Percentiles rank a stretch among this genome's conserved stretches.
Evolutionary conservation across 2,113 vertebrate species (phyloP).

Genomic region (mouse (Mus musculus)): DNA sequence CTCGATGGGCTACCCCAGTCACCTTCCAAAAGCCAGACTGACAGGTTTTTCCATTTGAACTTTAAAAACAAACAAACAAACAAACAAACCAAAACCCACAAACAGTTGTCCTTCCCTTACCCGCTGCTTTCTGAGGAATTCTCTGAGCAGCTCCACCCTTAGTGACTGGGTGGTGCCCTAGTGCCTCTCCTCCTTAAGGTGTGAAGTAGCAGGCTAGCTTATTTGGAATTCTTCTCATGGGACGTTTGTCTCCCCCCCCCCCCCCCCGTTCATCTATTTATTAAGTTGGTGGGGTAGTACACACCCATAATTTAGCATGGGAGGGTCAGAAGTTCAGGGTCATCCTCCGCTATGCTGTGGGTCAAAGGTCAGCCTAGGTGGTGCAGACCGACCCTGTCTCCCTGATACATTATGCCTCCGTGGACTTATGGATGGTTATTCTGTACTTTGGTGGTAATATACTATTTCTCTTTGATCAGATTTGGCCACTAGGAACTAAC

Average conservation of each 20-base stretch:
- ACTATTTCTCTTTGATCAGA: slow-evolving; percentile 4
- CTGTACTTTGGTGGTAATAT: slow-evolving; percentile 32
- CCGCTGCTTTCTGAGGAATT: neutral
- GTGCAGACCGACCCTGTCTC: neutral
- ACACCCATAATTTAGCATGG: neutral
- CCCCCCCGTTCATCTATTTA: neutral
- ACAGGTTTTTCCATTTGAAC: neutral
- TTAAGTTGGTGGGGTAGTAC: neutral
- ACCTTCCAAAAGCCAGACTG: neutral
- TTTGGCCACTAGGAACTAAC: neutral
- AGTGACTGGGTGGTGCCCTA: no score
- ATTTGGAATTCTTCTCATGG: neutral
- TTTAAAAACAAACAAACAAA: neutral
- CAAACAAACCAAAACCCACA: neutral
- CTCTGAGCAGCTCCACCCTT: neutral
- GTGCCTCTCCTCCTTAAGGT: neutral
- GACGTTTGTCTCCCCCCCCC: neutral
- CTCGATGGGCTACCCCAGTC: neutral
- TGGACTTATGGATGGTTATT: neutral
- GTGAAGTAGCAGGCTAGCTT: neutral
- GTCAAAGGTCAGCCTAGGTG: neutral
- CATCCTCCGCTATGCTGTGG: neutral
- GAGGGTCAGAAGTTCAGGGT: neutral
- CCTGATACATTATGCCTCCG: neutral
- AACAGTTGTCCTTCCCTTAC: neutral